Conservation (phyloP, 2,888 invertebrate species). For the Boloria euphrosyne region DNA sequence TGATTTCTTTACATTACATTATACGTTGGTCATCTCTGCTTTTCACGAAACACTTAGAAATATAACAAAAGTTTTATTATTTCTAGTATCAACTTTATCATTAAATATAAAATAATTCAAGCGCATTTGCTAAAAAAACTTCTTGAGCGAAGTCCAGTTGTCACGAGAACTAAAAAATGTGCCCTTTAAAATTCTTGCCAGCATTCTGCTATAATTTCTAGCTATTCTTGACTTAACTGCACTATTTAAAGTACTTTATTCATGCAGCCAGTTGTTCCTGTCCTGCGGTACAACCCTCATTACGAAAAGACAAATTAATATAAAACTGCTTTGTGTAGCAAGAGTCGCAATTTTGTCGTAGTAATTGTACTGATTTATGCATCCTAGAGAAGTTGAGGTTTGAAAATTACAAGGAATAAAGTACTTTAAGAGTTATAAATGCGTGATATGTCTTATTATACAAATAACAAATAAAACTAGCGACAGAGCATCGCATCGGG, state of each 20-base stretch:
- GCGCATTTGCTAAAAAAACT: background rate
- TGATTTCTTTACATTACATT: slow-evolving; percentile 36
- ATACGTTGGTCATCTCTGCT: slow-evolving; percentile 19
- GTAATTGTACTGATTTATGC: slow-evolving; percentile 21
- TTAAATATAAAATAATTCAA: background rate
- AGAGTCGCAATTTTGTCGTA: slow-evolving; percentile 15
- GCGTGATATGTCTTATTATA: too few relatives aligned
- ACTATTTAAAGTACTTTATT: slow-evolving; percentile 19
- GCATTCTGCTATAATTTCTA: slow-evolving; percentile 1
- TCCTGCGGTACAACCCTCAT: slow-evolving; percentile 9
- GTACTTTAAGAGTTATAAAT: slow-evolving; percentile 1
- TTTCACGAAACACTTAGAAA: background rate
- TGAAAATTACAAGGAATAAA: slow-evolving; percentile 9
- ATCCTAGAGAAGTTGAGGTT: background rate
- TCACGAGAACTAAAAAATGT: background rate
- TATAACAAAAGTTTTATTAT: too few relatives aligned
- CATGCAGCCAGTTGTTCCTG: slow-evolving; percentile 15
- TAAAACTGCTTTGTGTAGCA: slow-evolving; percentile 15
- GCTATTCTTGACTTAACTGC: slow-evolving; percentile 10
- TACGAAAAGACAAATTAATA: slow-evolving; percentile 21
- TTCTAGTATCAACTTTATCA: too few relatives aligned
- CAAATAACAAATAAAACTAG: too few relatives aligned
- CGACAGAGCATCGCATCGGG: too few relatives aligned
- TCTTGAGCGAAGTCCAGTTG: background rate
- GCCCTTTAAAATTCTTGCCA: background rate